Percentiles rank a stretch among this genome's conserved stretches.
Evolutionary conservation across 2,888 invertebrate species (phyloP).

Genomic region (Drosophila helvetica): DNA sequence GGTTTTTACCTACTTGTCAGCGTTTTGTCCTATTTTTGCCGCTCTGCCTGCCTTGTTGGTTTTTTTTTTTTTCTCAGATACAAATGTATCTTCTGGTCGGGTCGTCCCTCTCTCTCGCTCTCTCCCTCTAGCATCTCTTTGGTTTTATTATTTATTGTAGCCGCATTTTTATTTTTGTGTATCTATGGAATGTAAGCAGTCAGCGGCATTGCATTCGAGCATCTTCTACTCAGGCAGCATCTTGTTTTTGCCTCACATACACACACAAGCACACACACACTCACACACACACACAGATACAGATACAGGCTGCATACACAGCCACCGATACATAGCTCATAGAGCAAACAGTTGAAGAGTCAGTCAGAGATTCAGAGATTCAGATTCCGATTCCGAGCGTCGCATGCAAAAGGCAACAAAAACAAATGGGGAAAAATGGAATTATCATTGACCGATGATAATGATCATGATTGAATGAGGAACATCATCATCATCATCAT

Average conservation of each 20-base stretch:
- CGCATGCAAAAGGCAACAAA: slow-evolving; percentile 66
- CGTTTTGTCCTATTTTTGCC: slow-evolving; percentile 5
- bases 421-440: slow-evolving; percentile 47
- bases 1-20: neutral
- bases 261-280: slow-evolving; percentile 18
- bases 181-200: slow-evolving; percentile 73
- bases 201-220: slow-evolving; percentile 64
- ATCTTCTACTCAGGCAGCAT: slow-evolving; percentile 52
- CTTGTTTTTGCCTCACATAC: slow-evolving; percentile 17
- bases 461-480: slow-evolving; percentile 37
- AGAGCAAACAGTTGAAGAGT: slow-evolving; percentile 34
- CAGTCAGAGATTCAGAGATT: slow-evolving; percentile 29
- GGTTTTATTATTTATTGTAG: slow-evolving; percentile 77
- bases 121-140: slow-evolving; percentile 23
- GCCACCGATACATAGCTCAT: slow-evolving; percentile 25
- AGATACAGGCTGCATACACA: slow-evolving; percentile 10
- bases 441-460: slow-evolving; percentile 66
- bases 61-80: slow-evolving; percentile 2
- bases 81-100: slow-evolving; percentile 14
- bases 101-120: slow-evolving; percentile 8
- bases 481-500: slow-evolving; percentile 27
- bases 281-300: slow-evolving; percentile 6
- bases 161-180: slow-evolving; percentile 81
- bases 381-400: slow-evolving; percentile 37
- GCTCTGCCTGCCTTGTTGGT: slow-evolving; percentile 27